phyloP scores from a whole-genome alignment of 2,113 vertebrate genomes.

The Bagarius yarrelli region DNA sequence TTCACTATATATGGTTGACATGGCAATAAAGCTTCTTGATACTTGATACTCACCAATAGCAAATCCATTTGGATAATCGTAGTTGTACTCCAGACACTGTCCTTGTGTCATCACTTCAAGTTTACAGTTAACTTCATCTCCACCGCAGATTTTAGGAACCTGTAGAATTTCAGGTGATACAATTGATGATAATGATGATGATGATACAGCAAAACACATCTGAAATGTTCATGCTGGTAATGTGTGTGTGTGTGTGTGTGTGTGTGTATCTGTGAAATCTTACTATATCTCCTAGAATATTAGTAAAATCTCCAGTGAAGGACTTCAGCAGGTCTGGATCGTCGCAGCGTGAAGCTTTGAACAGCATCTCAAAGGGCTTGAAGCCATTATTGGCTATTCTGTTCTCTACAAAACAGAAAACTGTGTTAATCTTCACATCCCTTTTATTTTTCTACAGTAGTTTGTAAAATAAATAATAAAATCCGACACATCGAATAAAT shows the following conservation, averaged over 20 bases:
- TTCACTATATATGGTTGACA: too few species aligned
- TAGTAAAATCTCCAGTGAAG: constrained; percentile 86
- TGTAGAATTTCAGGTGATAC: constrained; percentile 59
- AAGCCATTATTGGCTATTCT: constrained; percentile 92
- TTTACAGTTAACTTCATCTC: constrained; percentile 86
- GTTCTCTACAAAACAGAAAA: constrained; percentile 75
- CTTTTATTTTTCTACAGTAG: background rate
- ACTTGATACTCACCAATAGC: constrained; percentile 84
- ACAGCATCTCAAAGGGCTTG: constrained; percentile 95
- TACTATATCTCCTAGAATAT: constrained; percentile 87
- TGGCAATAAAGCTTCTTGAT: too few species aligned
- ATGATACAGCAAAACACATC: constrained; percentile 65
- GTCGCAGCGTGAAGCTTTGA: constrained; percentile 91
- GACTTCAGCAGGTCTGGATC: constrained; percentile 82
- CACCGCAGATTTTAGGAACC: constrained; percentile 89
- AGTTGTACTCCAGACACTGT: constrained; percentile 95
- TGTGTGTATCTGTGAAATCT: constrained; percentile 37
- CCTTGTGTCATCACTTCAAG: constrained; percentile 85
- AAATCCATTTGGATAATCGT: constrained; percentile 97
- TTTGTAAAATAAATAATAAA: background rate
- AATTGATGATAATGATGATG: too few species aligned
- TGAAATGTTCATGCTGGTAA: background rate
- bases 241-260: constrained; percentile 21
- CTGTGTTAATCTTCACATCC: background rate
- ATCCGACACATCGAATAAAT: background rate